phyloP scores from a whole-genome alignment of 2,797 vertebrate genomes.

The Sebastes kiyomatsui region DNA sequence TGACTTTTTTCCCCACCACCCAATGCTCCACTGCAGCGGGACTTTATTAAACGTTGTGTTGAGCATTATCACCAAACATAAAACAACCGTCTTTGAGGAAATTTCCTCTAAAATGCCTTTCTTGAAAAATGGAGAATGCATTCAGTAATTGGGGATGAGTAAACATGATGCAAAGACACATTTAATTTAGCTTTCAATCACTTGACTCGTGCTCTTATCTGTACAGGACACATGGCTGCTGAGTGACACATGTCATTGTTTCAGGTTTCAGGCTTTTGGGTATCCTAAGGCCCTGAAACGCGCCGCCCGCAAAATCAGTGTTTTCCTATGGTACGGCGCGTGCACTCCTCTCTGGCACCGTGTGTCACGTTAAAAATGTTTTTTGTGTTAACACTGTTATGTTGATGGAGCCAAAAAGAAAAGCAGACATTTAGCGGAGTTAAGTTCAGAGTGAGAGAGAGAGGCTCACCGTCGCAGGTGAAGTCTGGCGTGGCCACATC shows the following conservation, averaged over 20 bases:
- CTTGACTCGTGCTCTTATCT: slow-evolving; percentile 18
- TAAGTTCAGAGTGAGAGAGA: neutral
- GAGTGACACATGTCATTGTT: slow-evolving; percentile 26
- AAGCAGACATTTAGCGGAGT: neutral
- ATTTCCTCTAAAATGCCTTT: neutral
- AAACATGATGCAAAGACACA: slow-evolving; percentile 16
- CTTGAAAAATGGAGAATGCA: neutral
- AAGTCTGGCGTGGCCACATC: slow-evolving; percentile 96
- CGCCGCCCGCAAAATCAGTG: rapidly evolving
- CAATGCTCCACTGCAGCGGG: neutral
- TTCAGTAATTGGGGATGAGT: neutral
- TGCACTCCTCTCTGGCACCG: too few species aligned
- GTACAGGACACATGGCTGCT: slow-evolving; percentile 24
- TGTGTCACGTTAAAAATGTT: neutral
- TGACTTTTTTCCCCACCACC: neutral
- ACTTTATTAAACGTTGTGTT: neutral
- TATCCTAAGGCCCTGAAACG: neutral
- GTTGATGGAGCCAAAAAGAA: neutral
- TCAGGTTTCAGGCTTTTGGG: neutral
- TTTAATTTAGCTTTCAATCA: slow-evolving; percentile 22
- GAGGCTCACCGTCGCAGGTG: slow-evolving; percentile 91
- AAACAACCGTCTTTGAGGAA: neutral
- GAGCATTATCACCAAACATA: neutral
- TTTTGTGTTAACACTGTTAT: neutral
- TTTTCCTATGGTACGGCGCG: too few species aligned